Evolutionary conservation across 2,888 invertebrate species (phyloP).

Genomic region (Eupithecia subfuscata): DNA sequence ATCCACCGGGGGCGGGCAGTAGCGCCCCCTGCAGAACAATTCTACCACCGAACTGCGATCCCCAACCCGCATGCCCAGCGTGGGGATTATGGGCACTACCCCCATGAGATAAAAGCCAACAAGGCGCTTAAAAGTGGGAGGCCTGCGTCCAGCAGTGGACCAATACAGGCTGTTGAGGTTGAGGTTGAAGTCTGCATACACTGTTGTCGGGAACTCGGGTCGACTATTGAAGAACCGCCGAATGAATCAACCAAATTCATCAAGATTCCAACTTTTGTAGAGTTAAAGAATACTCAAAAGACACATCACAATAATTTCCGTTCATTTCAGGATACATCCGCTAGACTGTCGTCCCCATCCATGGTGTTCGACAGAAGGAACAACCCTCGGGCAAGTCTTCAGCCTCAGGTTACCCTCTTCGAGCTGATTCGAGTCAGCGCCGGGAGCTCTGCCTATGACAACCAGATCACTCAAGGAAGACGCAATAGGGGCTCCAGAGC

Average conservation of each 20-base stretch:
- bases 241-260: not conserved
- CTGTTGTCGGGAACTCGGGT: not conserved
- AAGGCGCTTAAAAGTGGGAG: too few species aligned
- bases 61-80: too few species aligned
- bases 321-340: conserved; percentile 16
- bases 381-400: conserved; percentile 49
- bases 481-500: not conserved
- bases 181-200: not conserved
- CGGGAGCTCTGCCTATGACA: conserved; percentile 33
- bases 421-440: conserved; percentile 53
- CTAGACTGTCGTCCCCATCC: conserved; percentile 46
- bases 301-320: not conserved
- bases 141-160: too few species aligned
- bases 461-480: conserved; percentile 19
- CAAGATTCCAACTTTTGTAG: not conserved
- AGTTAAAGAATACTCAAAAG: not conserved
- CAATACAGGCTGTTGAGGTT: too few species aligned
- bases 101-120: too few species aligned
- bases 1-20: too few species aligned
- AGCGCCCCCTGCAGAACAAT: too few species aligned
- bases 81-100: too few species aligned
- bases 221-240: not conserved
- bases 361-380: conserved; percentile 44
- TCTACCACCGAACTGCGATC: too few species aligned
- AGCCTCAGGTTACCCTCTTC: conserved; percentile 59